Conservation (phyloP, 2,797 vertebrate species). For the Gymnodraco acuticeps region DNA sequence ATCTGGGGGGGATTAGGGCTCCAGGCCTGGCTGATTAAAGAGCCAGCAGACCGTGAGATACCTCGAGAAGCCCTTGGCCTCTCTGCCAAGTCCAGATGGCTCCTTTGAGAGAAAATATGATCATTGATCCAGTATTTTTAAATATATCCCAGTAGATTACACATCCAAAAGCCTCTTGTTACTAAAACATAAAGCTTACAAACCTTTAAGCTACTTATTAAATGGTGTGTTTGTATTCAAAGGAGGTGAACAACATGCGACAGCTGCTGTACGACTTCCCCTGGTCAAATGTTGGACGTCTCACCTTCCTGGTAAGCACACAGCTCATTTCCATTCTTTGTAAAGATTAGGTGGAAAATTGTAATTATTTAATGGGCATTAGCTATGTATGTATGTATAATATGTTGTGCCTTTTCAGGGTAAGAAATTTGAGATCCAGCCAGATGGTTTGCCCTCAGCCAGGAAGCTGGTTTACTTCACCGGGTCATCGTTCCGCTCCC, state of each 20-base stretch:
- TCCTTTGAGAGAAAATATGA: slow-evolving; percentile 50
- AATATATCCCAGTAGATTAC: slow-evolving; percentile 21
- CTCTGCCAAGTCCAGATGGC: slow-evolving; percentile 68
- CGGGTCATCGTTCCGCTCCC: slow-evolving; percentile 89
- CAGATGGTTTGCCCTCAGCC: slow-evolving; percentile 91
- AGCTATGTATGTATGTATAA: slow-evolving; percentile 24
- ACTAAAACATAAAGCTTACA: neutral
- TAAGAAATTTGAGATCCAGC: slow-evolving; percentile 93
- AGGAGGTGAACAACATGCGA: slow-evolving; percentile 88
- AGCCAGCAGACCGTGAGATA: slow-evolving; percentile 74
- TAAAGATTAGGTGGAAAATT: neutral
- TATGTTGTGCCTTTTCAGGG: slow-evolving; percentile 80
- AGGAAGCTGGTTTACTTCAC: slow-evolving; percentile 92
- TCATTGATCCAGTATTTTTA: slow-evolving; percentile 45
- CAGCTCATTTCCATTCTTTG: slow-evolving; percentile 28
- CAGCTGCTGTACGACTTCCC: slow-evolving; percentile 92
- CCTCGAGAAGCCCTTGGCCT: slow-evolving; percentile 59
- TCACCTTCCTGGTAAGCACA: slow-evolving; percentile 90
- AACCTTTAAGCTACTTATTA: neutral
- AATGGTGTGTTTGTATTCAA: slow-evolving; percentile 34
- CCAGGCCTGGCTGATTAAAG: slow-evolving; percentile 74
- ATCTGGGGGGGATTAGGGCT: slow-evolving; percentile 80
- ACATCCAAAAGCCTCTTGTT: slow-evolving; percentile 2
- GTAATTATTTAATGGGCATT: slow-evolving; percentile 56
- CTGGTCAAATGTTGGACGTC: slow-evolving; percentile 90